phyloP scores from a whole-genome alignment of 2,113 vertebrate genomes.

The Crypturellus undulatus region DNA sequence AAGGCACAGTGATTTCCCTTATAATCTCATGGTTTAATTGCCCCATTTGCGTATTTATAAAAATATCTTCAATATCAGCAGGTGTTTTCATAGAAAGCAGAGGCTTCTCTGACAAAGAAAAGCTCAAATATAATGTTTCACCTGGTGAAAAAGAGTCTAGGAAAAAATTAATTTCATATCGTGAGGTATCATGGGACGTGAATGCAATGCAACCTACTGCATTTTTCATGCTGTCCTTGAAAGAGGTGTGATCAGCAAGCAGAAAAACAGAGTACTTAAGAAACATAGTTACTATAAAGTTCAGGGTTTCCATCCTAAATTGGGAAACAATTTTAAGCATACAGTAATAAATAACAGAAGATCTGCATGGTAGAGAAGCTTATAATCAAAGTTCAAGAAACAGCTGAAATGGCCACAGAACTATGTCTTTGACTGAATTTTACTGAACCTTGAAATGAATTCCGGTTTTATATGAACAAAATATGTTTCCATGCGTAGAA shows the following conservation, averaged over 20 bases:
- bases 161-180: slow-evolving; percentile 11
- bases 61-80: not conserved
- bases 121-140: not conserved
- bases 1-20: not conserved
- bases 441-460: not conserved
- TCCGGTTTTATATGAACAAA: not conserved
- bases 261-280: not conserved
- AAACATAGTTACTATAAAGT: not conserved
- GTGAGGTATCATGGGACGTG: not conserved
- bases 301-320: not conserved
- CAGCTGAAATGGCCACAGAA: not conserved
- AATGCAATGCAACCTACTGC: not conserved
- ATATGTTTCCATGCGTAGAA: not conserved
- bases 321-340: not conserved
- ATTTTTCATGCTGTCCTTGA: not conserved
- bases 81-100: not conserved
- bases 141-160: not conserved
- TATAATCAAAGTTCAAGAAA: not conserved
- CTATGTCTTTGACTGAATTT: not conserved
- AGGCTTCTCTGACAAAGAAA: not conserved
- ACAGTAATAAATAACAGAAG: not conserved
- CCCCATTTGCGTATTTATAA: not conserved
- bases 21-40: not conserved
- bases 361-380: not conserved
- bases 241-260: not conserved